Base-by-base conservation (phyloP, 2,888 invertebrate species). In the Brenthis ino region DNA sequence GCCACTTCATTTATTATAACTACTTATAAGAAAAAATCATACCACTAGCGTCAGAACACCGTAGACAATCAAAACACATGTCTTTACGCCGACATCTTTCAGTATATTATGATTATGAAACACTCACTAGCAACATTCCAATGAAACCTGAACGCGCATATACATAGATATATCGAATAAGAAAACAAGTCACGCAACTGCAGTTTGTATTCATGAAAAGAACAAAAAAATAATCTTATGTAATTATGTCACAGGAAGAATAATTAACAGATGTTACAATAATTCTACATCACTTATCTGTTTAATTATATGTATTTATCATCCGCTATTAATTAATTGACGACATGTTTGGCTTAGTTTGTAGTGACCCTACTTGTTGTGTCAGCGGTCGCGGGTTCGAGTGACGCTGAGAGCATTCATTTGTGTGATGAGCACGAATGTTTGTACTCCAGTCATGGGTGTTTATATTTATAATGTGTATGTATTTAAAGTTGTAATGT, bases 61-160 rank as follows among this genome's bases (percentile, higher is more conserved):
- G 80, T 77, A 84, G 77, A 73, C 86, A 85, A 76, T 85, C 83
- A 75, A 87, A 85, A 77, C 86, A 87, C 86, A 86, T 86, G 75
- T 79, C 76, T 72, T 72, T 67, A 67, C 73, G 73, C 76, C 71
- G 76, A 77, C 79, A 79, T 77, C 72, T 72, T 77, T 77, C 75
- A 72, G 70, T 77, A 73, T 80, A 76, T 79, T 77, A 77, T 76
- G 77, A 79, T 79, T 77, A 76, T 72, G 74, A 75, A 76, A 80
- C 78, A 79, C 75, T 68, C 72, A 70, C 69, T 73, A 72, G 72
- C 73, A 76, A 74, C 69, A 75, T 70, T 71, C 69, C 72, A 73
- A 75, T 77, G 76, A 72, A 77, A 74, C 69, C 67, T 71, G 70
- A 72, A 73, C 76, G 73, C 75, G 76, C 74, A 75, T 75, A 75